These are phyloP conservation scores for Plagiodera versicolora DNA, from an alignment of 2,888 invertebrate species.

Conservation along the genomic window DNA sequence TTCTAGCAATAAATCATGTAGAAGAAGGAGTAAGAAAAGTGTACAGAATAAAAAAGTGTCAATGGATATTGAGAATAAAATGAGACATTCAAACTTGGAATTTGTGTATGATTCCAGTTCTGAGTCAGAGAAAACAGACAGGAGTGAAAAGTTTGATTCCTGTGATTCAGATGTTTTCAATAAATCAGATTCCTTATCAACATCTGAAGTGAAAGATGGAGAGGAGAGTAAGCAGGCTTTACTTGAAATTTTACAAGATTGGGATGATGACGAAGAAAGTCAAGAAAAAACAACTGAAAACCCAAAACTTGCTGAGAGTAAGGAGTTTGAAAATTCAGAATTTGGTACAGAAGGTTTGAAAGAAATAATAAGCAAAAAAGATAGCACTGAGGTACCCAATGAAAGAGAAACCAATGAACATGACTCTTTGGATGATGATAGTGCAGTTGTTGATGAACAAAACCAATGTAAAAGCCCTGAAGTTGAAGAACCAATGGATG, in stretches of 20 bases:
- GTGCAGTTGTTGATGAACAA: slow-evolving; percentile 13
- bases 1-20: slow-evolving; percentile 32
- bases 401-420: background rate
- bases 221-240: slow-evolving; percentile 24
- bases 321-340: slow-evolving; percentile 12
- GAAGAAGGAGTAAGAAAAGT: slow-evolving; percentile 1
- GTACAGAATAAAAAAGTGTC: background rate
- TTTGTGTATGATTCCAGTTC: background rate
- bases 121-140: background rate
- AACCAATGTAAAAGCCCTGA: no score
- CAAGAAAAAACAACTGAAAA: slow-evolving; percentile 22
- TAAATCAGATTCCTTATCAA: no score
- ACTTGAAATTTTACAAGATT: slow-evolving; percentile 33
- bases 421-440: slow-evolving; percentile 16
- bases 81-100: slow-evolving; percentile 2
- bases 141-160: background rate
- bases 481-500: slow-evolving; percentile 2
- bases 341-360: slow-evolving; percentile 14
- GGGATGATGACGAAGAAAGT: slow-evolving; percentile 40
- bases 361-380: slow-evolving; percentile 14
- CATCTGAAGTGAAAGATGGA: background rate
- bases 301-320: background rate
- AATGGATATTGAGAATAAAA: slow-evolving; percentile 1
- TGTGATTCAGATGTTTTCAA: background rate
- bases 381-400: background rate